Base-by-base conservation (phyloP, 2,113 vertebrate genomes). In the Clarias macrocephalus region DNA sequence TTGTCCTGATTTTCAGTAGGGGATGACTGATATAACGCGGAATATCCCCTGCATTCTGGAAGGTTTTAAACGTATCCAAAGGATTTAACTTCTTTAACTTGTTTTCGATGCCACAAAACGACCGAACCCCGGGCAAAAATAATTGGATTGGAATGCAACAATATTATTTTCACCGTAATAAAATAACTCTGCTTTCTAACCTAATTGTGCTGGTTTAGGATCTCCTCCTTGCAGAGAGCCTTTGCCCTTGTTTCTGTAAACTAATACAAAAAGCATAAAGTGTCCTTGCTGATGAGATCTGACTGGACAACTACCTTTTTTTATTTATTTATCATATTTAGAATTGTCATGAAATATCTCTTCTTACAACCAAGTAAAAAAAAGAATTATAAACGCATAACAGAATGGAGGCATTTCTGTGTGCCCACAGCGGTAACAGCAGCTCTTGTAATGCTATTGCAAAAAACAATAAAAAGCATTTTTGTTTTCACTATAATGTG, bases 131-230 rank as follows among this genome's bases (percentile, higher is more conserved):
- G 56, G 25, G 6, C 25, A 79, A 79, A 76, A 56, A 25, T 25
- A 28, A 79, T 79, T 28, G 28, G 21, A 56, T 54, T 12, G 12
- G 48, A 23, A n/a, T n/a, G 75, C 75, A 52, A n/a, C 48, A 54
- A 56, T 79, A 79, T 79, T 56, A 79, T 79, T 56, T 79, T 57
- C 76, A 28, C 25, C 52, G 56, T 56, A 75, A 52, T 77, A 54
- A 77, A 28, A 56, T 25, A 25, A 37, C 75, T 16, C 76, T 28
- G 76, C 54, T 28, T 28, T 28, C 23, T 28, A 79, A 79, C 76
- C 21, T 25, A 57, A 79, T 56, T 18, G 52, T 25, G 5, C 48
- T 48, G 18, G 42, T 1, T 25, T 7, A n/a, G 21, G 25, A 77
- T 25, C 25, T n/a, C 52, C 13, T 28, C 25, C 18, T 80, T 57